Evolutionary conservation across 2,113 vertebrate genomes (phyloP).

Genomic region (Balaeniceps rex): DNA sequence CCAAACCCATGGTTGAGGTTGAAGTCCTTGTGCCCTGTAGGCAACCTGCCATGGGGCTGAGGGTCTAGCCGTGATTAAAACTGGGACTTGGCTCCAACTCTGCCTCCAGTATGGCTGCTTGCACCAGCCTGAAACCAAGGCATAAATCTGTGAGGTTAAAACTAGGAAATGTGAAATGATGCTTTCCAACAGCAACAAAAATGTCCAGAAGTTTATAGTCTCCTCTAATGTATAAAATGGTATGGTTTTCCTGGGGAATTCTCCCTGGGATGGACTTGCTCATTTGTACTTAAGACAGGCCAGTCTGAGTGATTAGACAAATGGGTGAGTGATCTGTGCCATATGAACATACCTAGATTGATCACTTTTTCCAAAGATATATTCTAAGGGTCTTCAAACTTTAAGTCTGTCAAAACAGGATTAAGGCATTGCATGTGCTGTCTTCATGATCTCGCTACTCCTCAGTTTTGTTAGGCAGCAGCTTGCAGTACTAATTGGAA

Average conservation of each 20-base stretch:
- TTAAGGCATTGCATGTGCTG: not conserved
- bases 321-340: not conserved
- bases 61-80: not conserved
- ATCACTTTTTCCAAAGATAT: not conserved
- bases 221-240: not conserved
- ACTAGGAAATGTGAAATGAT: not conserved
- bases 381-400: not conserved
- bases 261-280: not conserved
- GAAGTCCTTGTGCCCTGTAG: not conserved
- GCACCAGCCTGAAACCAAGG: not conserved
- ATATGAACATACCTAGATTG: not conserved
- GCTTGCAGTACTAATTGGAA: not conserved
- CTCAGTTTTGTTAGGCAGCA: not conserved
- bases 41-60: not conserved
- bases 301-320: not conserved
- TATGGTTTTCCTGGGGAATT: not conserved
- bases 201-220: not conserved
- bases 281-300: not conserved
- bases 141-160: not conserved
- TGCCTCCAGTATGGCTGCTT: not conserved
- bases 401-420: not conserved
- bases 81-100: not conserved
- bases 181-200: constrained; percentile 20
- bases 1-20: not conserved
- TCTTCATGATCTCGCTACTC: not conserved